Conservation (phyloP, 2,797 vertebrate genomes). For the Enteromius trimaculatus region DNA sequence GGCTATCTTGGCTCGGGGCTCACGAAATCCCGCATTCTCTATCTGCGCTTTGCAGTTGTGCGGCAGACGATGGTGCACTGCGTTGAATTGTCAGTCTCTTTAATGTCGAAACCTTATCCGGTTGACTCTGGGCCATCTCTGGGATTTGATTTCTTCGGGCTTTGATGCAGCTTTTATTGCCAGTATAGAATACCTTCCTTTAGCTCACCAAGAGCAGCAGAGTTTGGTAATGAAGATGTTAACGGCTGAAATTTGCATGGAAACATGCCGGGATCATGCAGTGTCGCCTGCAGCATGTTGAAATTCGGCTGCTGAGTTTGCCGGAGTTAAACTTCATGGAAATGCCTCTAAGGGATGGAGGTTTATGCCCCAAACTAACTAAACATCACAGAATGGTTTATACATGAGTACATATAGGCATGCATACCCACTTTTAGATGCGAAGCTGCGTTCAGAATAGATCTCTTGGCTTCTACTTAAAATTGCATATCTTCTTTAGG, state of each 20-base stretch:
- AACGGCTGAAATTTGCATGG: not conserved
- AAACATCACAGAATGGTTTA: not conserved
- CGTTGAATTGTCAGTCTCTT: conserved; percentile 32
- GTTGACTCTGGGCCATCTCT: conserved; percentile 38
- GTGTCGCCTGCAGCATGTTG: not conserved
- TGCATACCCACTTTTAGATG: not conserved
- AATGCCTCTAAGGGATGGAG: conserved; percentile 13
- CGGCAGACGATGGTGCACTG: not conserved
- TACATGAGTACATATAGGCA: not conserved
- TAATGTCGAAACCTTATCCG: conserved; percentile 40
- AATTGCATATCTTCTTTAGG: not conserved
- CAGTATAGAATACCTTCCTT: conserved; percentile 27
- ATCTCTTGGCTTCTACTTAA: not conserved
- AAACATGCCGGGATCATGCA: conserved; percentile 21
- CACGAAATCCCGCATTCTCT: conserved; percentile 16
- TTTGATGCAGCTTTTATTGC: conserved; percentile 41
- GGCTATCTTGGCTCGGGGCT: conserved; percentile 24
- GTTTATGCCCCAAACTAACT: not conserved
- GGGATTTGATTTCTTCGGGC: conserved; percentile 43
- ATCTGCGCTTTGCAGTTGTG: conserved; percentile 33
- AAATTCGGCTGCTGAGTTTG: conserved; percentile 23
- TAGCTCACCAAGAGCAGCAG: conserved; percentile 14
- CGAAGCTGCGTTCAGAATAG: not conserved
- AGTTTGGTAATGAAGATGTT: conserved; percentile 38
- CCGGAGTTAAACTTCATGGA: not conserved